A percentile compares a stretch with the other conserved stretches of the same genome.
Conservation (phyloP, 2,113 vertebrate species). For the Setophaga kirtlandii region DNA sequence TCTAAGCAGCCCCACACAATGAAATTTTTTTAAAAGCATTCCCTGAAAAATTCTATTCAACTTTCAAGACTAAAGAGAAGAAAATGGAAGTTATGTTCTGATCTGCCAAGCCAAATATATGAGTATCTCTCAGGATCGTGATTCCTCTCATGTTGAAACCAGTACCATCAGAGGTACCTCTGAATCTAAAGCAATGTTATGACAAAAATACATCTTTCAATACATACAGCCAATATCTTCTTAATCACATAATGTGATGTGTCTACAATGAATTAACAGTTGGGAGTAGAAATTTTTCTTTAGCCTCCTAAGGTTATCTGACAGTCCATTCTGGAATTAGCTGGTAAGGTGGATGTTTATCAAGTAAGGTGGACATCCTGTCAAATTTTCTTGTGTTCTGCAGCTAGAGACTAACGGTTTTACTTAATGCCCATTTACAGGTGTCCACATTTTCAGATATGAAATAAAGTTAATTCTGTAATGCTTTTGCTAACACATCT, state of each 20-base stretch:
- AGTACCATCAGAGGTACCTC: background rate
- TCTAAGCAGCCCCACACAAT: background rate
- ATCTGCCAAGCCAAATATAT: background rate
- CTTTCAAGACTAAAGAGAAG: background rate
- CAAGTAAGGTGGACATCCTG: background rate
- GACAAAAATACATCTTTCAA: background rate
- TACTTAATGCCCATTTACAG: background rate
- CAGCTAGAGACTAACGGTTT: conserved; percentile 32
- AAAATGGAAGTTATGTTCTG: background rate
- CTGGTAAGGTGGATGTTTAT: background rate
- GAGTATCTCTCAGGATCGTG: background rate
- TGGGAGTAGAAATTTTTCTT: background rate
- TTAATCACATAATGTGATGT: background rate
- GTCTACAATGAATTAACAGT: background rate
- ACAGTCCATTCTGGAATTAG: background rate
- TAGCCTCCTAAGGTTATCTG: background rate
- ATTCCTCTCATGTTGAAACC: background rate
- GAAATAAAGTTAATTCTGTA: conserved; percentile 56
- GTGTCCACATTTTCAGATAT: conserved; percentile 26
- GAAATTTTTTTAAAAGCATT: background rate
- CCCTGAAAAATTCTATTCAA: background rate
- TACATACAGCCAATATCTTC: background rate
- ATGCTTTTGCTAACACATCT: conserved; percentile 63
- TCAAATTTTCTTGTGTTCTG: background rate
- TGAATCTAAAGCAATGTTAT: background rate